Conservation (phyloP, 2,113 vertebrate genomes). For the Marcusenius ussheri region DNA sequence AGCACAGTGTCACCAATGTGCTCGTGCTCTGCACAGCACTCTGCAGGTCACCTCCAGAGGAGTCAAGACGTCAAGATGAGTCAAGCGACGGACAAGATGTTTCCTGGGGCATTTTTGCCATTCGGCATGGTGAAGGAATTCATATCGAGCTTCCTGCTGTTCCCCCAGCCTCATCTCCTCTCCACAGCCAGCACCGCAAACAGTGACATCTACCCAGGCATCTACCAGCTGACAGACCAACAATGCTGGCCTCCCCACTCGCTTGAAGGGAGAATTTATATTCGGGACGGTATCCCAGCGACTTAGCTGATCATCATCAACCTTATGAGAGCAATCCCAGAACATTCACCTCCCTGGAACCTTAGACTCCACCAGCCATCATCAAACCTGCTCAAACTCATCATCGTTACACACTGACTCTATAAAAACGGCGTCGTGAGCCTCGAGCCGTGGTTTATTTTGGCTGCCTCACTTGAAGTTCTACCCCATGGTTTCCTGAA, state of each 20-base stretch:
- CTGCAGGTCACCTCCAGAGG: neutral
- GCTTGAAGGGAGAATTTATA: neutral
- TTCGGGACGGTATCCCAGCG: neutral
- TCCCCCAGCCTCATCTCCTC: neutral
- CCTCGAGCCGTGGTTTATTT: neutral
- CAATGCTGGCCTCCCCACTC: neutral
- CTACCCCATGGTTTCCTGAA: neutral
- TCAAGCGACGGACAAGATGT: neutral
- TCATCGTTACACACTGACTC: neutral
- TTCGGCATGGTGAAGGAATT: neutral
- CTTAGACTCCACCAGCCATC: neutral
- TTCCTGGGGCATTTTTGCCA: neutral
- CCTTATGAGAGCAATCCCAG: neutral
- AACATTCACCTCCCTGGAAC: neutral
- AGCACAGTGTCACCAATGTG: neutral
- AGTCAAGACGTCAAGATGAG: neutral
- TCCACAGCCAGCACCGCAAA: neutral
- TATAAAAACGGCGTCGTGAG: neutral
- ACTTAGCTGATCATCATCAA: neutral
- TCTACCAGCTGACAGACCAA: neutral
- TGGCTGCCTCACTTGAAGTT: neutral
- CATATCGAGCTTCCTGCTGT: neutral
- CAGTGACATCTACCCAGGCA: neutral
- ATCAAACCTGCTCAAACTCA: neutral
- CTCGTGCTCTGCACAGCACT: neutral